Evolutionary conservation across 2,888 invertebrate genomes (phyloP), one percentile per base, ranked within the genome.

Genomic region (Drosophila atroscutellata): DNA sequence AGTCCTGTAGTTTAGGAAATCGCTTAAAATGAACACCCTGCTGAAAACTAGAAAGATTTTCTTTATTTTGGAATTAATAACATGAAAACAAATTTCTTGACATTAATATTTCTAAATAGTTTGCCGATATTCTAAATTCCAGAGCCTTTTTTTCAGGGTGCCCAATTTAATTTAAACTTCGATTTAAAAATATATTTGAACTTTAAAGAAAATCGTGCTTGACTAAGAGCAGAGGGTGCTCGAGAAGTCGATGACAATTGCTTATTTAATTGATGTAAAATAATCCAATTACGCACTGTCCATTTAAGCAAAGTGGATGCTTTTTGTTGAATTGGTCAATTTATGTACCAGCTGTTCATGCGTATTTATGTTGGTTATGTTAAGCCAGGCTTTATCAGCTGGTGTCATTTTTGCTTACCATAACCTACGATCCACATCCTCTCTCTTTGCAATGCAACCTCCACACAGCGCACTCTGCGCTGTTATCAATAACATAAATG

Each of bases 241-340:
- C 18, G 51, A 20, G 34, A 30, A 39, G 56, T 57, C n/a, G 11
- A 39, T 51, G 34, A 50, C 62, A 47, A 20, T 72, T 42, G 37
- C 34, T 9, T 45, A 39, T 24, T 73, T 70, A 77, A 77, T 66
- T 77, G 70, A 57, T 55, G 77, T 51, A 62, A 63, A 66, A 11
- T 32, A 32, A 32, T 32, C 9, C 73, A 77, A 77, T 65, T 52
- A 58, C 51, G 26, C 61, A 70, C 60, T 63, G 34, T 36, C 20
- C 57, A 49, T 50, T 50, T 64, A 57, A 37, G 60, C 28, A 45
- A 45, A 24, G 45, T 45, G 2, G 2, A 45, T 45, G 73, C 6
- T 61, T 60, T 76, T 62, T 73, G 61, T 56, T 65, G 30, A 58
- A 55, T 54, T 57, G 32, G 50, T 60, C 45, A 54, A 77, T 63